These are phyloP conservation scores for Sebastes itinus DNA, from an alignment of 2,797 vertebrate species.

Conservation along the genomic window DNA sequence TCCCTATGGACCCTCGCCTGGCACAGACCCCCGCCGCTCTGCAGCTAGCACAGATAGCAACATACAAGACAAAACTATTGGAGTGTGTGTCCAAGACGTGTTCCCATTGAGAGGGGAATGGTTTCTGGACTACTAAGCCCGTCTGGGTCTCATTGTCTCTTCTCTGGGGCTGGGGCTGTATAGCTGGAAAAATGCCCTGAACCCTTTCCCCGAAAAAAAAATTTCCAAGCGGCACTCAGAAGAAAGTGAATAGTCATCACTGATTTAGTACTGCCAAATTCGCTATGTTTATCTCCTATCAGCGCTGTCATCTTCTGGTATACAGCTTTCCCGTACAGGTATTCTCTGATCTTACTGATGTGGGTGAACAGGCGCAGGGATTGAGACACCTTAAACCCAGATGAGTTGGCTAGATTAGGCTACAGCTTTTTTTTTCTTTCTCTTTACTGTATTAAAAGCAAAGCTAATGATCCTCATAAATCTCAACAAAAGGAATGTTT, in stretches of 20 bases:
- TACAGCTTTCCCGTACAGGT: slow-evolving; percentile 66
- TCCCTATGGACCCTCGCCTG: slow-evolving; percentile 78
- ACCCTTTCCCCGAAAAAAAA: slow-evolving; percentile 6
- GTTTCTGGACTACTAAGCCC: slow-evolving; percentile 72
- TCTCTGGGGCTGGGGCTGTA: slow-evolving; percentile 61
- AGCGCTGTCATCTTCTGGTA: slow-evolving; percentile 62
- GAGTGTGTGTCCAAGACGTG: slow-evolving; percentile 75
- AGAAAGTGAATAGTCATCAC: slow-evolving; percentile 58
- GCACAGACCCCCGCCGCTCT: slow-evolving; percentile 73
- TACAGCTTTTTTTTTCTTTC: slow-evolving; percentile 18
- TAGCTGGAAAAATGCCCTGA: slow-evolving; percentile 62
- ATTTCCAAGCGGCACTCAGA: slow-evolving; percentile 52
- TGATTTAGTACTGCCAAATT: slow-evolving; percentile 51
- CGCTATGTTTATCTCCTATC: slow-evolving; percentile 66
- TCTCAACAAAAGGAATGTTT: slow-evolving; percentile 72
- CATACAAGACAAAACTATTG: slow-evolving; percentile 80
- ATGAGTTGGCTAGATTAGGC: slow-evolving; percentile 67
- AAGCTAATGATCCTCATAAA: slow-evolving; percentile 75
- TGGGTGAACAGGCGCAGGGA: slow-evolving; percentile 52
- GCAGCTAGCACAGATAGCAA: slow-evolving; percentile 75
- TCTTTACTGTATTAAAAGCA: slow-evolving; percentile 68
- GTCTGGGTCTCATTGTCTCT: slow-evolving; percentile 73
- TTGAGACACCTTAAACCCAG: slow-evolving; percentile 67
- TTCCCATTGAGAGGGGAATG: slow-evolving; percentile 73
- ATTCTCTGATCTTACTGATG: slow-evolving; percentile 68